Conservation (phyloP, 2,113 vertebrate genomes). For the Leucosticte australis region DNA sequence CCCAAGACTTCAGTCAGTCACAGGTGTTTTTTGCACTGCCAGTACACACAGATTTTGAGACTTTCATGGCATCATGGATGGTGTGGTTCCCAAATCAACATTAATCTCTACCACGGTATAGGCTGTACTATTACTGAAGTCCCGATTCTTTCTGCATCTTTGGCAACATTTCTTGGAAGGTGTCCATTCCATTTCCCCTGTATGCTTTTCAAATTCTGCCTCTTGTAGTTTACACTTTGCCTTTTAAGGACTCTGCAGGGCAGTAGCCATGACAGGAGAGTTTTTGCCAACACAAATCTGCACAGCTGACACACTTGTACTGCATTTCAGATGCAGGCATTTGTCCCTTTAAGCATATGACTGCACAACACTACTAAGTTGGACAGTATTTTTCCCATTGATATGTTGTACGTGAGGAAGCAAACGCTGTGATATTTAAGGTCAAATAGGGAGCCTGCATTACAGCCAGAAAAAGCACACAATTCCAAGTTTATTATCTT, state of each 20-base stretch:
- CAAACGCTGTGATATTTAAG: background rate
- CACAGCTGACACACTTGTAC: background rate
- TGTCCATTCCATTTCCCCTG: background rate
- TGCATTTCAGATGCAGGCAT: background rate
- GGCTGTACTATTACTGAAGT: background rate
- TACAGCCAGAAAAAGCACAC: background rate
- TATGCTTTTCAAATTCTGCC: background rate
- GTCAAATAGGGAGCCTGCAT: background rate
- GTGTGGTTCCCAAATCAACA: background rate
- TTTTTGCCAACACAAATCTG: background rate
- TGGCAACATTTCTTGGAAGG: background rate
- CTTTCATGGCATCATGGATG: background rate
- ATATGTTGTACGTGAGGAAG: background rate
- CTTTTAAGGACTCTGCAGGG: background rate
- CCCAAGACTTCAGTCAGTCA: background rate
- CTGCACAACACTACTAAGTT: background rate
- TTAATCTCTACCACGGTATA: background rate
- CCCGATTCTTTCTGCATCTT: background rate
- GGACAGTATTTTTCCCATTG: background rate
- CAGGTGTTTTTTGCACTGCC: background rate
- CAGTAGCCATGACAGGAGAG: background rate
- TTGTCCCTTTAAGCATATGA: background rate
- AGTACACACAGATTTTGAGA: background rate
- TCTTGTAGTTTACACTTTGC: background rate
- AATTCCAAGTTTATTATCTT: background rate